Base-by-base conservation (phyloP, 2,797 vertebrate species). In the Nothura maculosa region DNA sequence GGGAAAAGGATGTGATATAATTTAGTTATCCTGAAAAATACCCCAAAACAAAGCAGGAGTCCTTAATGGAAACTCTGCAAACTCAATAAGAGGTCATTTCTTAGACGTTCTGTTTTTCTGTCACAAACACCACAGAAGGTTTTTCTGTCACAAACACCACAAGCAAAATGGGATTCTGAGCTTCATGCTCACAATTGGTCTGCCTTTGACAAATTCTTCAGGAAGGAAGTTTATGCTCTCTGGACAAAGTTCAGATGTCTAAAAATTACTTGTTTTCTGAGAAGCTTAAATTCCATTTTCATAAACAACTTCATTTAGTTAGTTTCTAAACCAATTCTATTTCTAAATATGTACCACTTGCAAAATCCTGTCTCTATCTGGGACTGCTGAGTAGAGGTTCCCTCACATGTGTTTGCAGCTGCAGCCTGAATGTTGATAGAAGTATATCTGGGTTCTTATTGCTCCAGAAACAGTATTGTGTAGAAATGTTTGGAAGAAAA, bases 91-190 rank as follows among this genome's bases (percentile, higher is more conserved):
- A 81, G 12, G 5, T 6, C 36, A 42, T 70, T 75, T 64, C 58
- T 75, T 38, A 63, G n/a, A 28, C 30, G 30, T 55, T 42, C 52
- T 78, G 4, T 24, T 21, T 19, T 86, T 43, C 62, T 76, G 19
- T 25, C 6, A 2, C 36, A 0, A 1, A 36, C 27, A 17, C 47
- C 75, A 34, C 1, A 9, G n/a, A n/a, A 11, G 1, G 0, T 50
- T 21, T 19, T 86, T 43, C 62, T 76, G 19, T 25, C 6, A 2
- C 36, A 0, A 1, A 36, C 27, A 17, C 47, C 75, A 34, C 1
- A 9, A 75, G 62, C 14, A 78, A 42, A 1, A 0, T 21, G 40
- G 43, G 2, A 7, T 78, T 50, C 21, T 85, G 47, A 78, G 22
- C 20, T 55, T 30, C 12, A 2, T 19, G 10, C 18, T 80, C n/a